These are phyloP conservation scores for Cebuella pygmaea DNA, from an alignment of 2,797 vertebrate genomes.

Conservation along the genomic window DNA sequence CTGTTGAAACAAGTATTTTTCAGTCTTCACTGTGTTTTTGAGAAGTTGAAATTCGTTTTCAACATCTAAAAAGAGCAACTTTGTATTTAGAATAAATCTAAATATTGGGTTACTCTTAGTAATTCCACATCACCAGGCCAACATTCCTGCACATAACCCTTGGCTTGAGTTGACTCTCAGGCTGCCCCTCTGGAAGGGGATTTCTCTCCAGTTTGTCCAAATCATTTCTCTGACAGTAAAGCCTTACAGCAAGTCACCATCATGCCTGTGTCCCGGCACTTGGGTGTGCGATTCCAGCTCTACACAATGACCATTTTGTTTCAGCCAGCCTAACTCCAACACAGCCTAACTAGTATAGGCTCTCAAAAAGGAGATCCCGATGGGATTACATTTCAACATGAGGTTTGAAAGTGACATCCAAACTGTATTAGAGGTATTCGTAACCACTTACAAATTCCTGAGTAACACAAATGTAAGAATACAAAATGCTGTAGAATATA, in stretches of 20 bases:
- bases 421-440: background rate
- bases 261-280: background rate
- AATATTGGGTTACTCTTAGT: background rate
- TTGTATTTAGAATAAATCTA: background rate
- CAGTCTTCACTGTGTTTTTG: background rate
- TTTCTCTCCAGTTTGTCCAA: background rate
- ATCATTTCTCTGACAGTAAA: background rate
- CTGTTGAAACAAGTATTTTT: background rate
- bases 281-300: background rate
- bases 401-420: background rate
- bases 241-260: background rate
- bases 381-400: background rate
- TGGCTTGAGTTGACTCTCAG: background rate
- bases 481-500: background rate
- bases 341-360: background rate
- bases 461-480: background rate
- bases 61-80: background rate
- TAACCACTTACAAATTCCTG: background rate
- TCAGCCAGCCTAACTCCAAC: background rate
- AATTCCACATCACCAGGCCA: background rate
- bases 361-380: background rate
- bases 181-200: background rate
- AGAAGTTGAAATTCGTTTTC: background rate
- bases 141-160: background rate
- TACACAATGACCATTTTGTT: background rate